Base-by-base conservation (phyloP, 2,113 vertebrate species). In the Triplophysa tibetana region DNA sequence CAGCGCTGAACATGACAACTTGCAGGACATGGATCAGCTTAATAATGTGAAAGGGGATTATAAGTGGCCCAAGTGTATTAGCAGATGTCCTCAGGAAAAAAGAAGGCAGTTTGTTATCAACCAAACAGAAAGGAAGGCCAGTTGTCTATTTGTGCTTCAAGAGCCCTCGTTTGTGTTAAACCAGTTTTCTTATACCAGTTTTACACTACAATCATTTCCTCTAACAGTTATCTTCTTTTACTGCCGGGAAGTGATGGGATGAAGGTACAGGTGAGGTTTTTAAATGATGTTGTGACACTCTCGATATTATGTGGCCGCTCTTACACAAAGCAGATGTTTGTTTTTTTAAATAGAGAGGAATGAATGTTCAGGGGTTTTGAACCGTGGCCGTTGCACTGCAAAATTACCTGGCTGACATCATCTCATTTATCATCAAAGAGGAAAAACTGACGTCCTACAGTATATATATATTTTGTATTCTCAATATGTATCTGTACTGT, bases 1-100 rank as follows among this genome's bases (percentile, higher is more conserved):
- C 87, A 85, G 80, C 82, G 85, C 82, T 78, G 78, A 87, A 89
- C 88, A 88, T 87, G 89, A 89, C 87, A 88, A 88, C 90, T 88
- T 88, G 69, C 73, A 88, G 89, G 89, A 92, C 84, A 83, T 64
- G 88, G 87, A 88, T 74, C 81, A 88, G 87, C 91, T 91, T 90
- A 91, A 93, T 92, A 88, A 89, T 9, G 81, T 90, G 88, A 90
- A 88, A 89, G 84, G 85, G 89, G 90, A 93, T 92, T 92, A 92
- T 88, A 89, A 63, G 78, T 87, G 86, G 81, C 84, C 87, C 75
- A 64, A 83, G 80, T 83, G 88, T 84, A 81, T 58, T 82, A 88
- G 84, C 89, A 90, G 89, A 90, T 91, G 91, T 88, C 90, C 87
- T 88, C 54, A 78, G 68, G 65, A 84, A 75, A 69, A 70, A 81